Conservation (phyloP, 2,888 invertebrate species). For the Drosophila pseudotakahashii region DNA sequence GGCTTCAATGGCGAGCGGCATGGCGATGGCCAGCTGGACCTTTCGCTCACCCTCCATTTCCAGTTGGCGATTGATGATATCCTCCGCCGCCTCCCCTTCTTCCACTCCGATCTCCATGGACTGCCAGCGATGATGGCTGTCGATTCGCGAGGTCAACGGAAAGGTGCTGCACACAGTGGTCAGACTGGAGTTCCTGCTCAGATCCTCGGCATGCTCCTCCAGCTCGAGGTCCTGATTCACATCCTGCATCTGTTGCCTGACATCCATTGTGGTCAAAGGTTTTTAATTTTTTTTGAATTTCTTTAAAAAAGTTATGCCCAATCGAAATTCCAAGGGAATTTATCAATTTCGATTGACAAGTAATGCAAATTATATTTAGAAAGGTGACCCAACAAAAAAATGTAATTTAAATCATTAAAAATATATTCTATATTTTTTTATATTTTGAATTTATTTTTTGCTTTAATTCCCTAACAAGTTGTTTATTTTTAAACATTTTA, state of each 20-base stretch:
- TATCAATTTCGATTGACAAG: not conserved
- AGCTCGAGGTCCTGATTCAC: not conserved
- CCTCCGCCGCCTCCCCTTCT: not conserved
- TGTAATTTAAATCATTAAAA: too few species aligned
- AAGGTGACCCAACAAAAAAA: too few species aligned
- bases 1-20: slow-evolving; percentile 1
- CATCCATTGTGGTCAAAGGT: not conserved
- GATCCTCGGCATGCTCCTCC: not conserved
- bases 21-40: not conserved
- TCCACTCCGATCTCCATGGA: not conserved
- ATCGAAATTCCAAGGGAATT: not conserved
- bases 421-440: too few species aligned
- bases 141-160: slow-evolving; percentile 12
- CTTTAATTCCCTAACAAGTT: too few species aligned
- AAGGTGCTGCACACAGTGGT: slow-evolving; percentile 31
- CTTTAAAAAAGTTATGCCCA: not conserved
- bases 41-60: not conserved
- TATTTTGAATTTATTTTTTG: too few species aligned
- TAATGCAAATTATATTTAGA: not conserved
- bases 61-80: not conserved
- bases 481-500: not conserved
- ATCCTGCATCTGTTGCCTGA: not conserved
- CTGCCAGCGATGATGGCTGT: slow-evolving; percentile 2
- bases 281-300: not conserved
- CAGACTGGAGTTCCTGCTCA: slow-evolving; percentile 18